Evolutionary conservation across 2,113 vertebrate species (phyloP).

Genomic region (Cyanoderma ruficeps): DNA sequence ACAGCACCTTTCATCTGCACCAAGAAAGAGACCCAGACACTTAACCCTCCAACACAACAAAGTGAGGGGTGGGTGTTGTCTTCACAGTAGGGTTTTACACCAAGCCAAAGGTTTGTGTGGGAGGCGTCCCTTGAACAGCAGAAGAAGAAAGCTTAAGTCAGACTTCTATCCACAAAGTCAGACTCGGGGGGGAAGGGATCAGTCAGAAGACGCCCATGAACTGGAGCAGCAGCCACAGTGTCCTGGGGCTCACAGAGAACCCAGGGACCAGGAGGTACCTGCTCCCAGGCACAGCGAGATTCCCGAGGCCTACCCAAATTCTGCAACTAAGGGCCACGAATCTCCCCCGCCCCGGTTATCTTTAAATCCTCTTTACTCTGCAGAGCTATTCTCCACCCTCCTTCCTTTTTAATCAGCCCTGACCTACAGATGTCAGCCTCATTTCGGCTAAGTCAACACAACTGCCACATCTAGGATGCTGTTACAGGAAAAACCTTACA

Average conservation of each 20-base stretch:
- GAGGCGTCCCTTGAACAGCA: not conserved
- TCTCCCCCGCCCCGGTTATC: not conserved
- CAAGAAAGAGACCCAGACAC: not conserved
- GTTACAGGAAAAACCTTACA: conserved; percentile 44
- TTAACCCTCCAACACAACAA: conserved; percentile 11
- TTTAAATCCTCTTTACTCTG: conserved; percentile 33
- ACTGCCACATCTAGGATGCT: conserved; percentile 47
- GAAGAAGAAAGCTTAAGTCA: not conserved
- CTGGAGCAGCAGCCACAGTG: not conserved
- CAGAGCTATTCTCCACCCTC: conserved; percentile 12
- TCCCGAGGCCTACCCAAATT: conserved; percentile 20
- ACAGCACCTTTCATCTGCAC: not conserved
- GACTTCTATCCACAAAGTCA: not conserved
- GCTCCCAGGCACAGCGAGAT: not conserved
- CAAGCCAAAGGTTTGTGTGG: not conserved
- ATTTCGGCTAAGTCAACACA: conserved; percentile 58
- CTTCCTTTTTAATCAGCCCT: conserved; percentile 56
- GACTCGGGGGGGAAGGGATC: not conserved
- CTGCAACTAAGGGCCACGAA: not conserved
- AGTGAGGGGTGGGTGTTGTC: not conserved
- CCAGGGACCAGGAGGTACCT: not conserved
- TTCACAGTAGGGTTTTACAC: not conserved
- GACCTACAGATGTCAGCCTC: conserved; percentile 58
- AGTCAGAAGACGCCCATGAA: not conserved
- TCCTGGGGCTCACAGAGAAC: not conserved